These are phyloP conservation scores for Drosophila dunni DNA, from an alignment of 1,140 invertebrate genomes.

Conservation along the genomic window DNA sequence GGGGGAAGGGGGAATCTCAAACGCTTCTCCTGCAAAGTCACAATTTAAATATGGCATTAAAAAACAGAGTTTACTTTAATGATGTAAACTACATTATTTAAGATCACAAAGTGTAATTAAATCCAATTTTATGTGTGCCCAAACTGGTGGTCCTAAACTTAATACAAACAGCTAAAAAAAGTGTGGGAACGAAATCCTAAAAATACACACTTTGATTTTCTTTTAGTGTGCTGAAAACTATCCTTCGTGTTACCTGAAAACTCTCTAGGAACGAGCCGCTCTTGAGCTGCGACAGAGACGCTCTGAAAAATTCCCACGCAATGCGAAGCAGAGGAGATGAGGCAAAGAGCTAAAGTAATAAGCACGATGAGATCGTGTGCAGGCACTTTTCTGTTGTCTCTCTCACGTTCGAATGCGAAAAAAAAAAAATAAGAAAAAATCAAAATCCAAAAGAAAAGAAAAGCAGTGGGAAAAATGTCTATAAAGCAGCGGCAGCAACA, in stretches of 20 bases:
- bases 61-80: not conserved
- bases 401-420: conserved; percentile 37
- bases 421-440: conserved; percentile 31
- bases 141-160: not conserved
- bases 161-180: not conserved
- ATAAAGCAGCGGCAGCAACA: conserved; percentile 34
- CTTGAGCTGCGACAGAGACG: conserved; percentile 25
- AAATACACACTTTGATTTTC: not conserved
- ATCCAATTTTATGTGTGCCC: not conserved
- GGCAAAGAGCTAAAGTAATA: conserved; percentile 37
- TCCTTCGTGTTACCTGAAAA: conserved; percentile 28
- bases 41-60: not conserved
- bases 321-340: conserved; percentile 46
- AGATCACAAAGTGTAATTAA: not conserved
- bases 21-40: conserved; percentile 45
- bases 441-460: conserved; percentile 58
- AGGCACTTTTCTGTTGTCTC: conserved; percentile 38
- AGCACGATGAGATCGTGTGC: conserved; percentile 50
- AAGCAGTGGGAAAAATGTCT: conserved; percentile 74
- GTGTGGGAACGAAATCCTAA: not conserved
- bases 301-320: conserved; percentile 72
- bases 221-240: conserved; percentile 5
- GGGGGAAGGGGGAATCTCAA: not conserved
- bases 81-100: not conserved
- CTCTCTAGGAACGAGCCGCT: conserved; percentile 22